phyloP scores from a whole-genome alignment of 2,797 vertebrate species.

The Brachymystax lenok region DNA sequence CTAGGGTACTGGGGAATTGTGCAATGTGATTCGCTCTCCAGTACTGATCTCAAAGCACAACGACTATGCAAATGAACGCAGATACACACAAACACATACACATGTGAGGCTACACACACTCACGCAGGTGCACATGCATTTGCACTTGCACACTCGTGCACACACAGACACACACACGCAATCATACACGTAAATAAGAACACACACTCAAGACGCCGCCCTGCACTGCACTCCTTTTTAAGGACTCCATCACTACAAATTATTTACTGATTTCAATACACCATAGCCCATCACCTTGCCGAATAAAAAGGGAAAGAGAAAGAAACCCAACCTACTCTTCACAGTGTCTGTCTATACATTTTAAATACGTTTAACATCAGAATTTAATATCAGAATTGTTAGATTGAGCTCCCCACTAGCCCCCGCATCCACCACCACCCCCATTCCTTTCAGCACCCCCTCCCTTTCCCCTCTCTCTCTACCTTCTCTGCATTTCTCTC shows the following conservation, averaged over 20 bases:
- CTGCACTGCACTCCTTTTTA: not conserved
- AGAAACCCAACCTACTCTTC: not conserved
- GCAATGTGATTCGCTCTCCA: slow-evolving; percentile 22
- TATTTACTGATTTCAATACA: slow-evolving; percentile 49
- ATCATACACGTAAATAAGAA: not conserved
- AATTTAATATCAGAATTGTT: slow-evolving; percentile 51
- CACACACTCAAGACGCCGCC: not conserved
- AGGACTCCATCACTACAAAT: not conserved
- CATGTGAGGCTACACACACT: not conserved
- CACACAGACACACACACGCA: not conserved
- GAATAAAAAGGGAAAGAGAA: slow-evolving; percentile 21
- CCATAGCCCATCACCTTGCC: slow-evolving; percentile 11
- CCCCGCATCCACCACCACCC: slow-evolving; percentile 21
- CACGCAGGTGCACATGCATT: not conserved
- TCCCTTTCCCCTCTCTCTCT: slow-evolving; percentile 3
- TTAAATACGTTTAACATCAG: slow-evolving; percentile 31
- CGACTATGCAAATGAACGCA: slow-evolving; percentile 42
- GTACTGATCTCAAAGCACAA: slow-evolving; percentile 26
- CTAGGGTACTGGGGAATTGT: not conserved
- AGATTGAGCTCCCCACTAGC: slow-evolving; percentile 34
- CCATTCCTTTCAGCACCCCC: slow-evolving; percentile 18
- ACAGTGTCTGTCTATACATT: slow-evolving; percentile 37
- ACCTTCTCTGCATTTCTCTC: slow-evolving; percentile 20
- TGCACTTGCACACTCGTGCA: not conserved
- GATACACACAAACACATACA: not conserved